A percentile compares a stretch with the other conserved stretches of the same genome.
Conservation (phyloP, 92 coral and sea anemone species). For the Chrysogorgia sp. region DNA sequence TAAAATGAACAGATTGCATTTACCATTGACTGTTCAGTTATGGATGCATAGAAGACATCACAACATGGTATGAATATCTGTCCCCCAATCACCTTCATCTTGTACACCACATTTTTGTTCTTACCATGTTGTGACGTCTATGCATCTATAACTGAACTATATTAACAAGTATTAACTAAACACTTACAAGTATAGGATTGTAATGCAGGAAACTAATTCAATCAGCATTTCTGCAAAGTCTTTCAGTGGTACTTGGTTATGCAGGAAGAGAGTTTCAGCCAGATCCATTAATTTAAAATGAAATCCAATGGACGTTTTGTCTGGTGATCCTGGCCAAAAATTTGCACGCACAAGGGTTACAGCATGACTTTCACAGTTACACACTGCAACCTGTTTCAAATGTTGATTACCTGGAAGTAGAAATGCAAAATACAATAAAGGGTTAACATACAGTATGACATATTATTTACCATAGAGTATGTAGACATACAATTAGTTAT, state of each 20-base stretch:
- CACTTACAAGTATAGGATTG: slow-evolving; percentile 54
- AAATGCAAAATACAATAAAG: neutral
- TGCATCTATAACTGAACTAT: neutral
- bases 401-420: slow-evolving; percentile 64
- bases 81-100: no score
- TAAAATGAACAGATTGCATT: no score
- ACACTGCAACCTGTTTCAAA: slow-evolving; percentile 59
- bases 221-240: slow-evolving; percentile 59
- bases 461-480: neutral
- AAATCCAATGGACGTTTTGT: slow-evolving; percentile 57
- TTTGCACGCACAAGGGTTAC: slow-evolving; percentile 52
- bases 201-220: slow-evolving; percentile 45
- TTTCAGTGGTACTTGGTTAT: slow-evolving; percentile 64
- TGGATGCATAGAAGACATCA: no score
- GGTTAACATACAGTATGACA: neutral
- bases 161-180: neutral
- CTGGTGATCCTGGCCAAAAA: slow-evolving; percentile 78
- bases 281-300: no score
- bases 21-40: no score
- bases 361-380: slow-evolving; percentile 69
- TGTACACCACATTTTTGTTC: no score
- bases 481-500: neutral
- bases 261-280: slow-evolving; percentile 58
- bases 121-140: no score
- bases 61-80: no score